Evolutionary conservation across 2,113 vertebrate genomes (phyloP).

Genomic region (Athene noctua): DNA sequence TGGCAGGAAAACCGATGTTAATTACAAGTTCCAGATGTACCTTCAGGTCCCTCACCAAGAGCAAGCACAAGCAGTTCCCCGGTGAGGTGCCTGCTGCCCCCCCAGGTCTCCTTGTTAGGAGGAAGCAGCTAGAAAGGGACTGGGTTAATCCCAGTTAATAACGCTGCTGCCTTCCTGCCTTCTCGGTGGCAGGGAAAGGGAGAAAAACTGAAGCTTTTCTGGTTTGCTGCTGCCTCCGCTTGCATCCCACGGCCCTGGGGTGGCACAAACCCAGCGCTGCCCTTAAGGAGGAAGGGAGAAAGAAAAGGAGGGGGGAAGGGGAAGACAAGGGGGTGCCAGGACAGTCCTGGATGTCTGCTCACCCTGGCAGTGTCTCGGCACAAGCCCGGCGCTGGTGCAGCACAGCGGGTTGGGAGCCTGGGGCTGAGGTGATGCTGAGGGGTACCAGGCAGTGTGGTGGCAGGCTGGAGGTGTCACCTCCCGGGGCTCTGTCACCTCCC

Average conservation of each 20-base stretch:
- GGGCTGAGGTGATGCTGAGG: not conserved
- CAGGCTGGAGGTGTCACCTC: not conserved
- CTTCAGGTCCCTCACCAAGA: not conserved
- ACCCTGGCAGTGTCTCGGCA: not conserved
- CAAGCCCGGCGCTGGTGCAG: not conserved
- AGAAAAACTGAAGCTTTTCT: not conserved
- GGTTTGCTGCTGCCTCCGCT: not conserved
- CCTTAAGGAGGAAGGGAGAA: not conserved
- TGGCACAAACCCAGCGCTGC: not conserved
- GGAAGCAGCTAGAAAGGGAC: not conserved
- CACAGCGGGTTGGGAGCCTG: fast-evolving
- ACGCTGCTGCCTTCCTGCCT: not conserved
- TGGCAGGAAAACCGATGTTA: not conserved
- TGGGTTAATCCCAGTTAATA: not conserved
- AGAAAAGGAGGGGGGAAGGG: not conserved
- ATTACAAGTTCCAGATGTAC: not conserved
- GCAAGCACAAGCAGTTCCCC: not conserved
- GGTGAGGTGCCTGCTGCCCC: not conserved
- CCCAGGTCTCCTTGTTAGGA: not conserved
- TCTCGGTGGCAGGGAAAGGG: not conserved
- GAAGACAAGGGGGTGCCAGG: not conserved
- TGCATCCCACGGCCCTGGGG: not conserved
- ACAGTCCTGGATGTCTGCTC: not conserved
- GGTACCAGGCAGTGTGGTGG: not conserved
- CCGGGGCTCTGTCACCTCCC: not conserved